Evolutionary conservation across 2,888 invertebrate genomes (phyloP).

Genomic region (Argyresthia albistria): DNA sequence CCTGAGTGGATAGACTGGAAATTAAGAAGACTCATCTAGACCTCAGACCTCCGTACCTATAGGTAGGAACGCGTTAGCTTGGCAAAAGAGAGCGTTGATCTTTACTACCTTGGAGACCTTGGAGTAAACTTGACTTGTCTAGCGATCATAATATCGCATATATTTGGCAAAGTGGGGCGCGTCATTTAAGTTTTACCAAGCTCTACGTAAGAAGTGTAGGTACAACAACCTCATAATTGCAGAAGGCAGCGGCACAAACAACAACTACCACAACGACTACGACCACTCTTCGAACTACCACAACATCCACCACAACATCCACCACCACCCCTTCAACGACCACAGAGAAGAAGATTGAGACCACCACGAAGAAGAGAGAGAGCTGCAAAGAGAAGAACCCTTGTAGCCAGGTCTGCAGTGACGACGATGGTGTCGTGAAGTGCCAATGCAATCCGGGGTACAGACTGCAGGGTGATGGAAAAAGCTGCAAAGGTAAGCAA

Average conservation of each 20-base stretch:
- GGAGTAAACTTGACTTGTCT: too few relatives aligned
- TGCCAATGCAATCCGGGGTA: slow-evolving; percentile 47
- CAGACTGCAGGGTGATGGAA: slow-evolving; percentile 42
- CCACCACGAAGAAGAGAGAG: slow-evolving; percentile 20
- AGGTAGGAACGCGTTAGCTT: too few relatives aligned
- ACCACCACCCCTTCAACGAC: slow-evolving; percentile 22
- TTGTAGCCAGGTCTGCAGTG: slow-evolving; percentile 48
- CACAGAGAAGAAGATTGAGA: slow-evolving; percentile 15
- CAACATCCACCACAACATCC: slow-evolving; percentile 2
- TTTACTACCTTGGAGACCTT: too few relatives aligned
- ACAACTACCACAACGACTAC: neutral
- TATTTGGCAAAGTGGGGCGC: too few relatives aligned
- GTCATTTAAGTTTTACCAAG: too few relatives aligned
- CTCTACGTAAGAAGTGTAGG: too few relatives aligned
- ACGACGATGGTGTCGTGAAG: slow-evolving; percentile 31
- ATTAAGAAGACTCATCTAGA: too few relatives aligned
- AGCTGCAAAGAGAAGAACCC: slow-evolving; percentile 35
- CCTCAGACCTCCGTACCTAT: too few relatives aligned
- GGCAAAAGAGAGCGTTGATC: too few relatives aligned
- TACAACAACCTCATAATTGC: neutral
- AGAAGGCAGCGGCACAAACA: neutral
- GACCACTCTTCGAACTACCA: too few relatives aligned
- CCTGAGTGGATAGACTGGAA: too few relatives aligned
- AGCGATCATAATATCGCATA: too few relatives aligned
- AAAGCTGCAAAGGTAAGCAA: slow-evolving; percentile 45